A percentile compares a stretch with the other conserved stretches of the same genome.
phyloP scores from a whole-genome alignment of 1,140 invertebrate genomes.

The Ceratina australensis region DNA sequence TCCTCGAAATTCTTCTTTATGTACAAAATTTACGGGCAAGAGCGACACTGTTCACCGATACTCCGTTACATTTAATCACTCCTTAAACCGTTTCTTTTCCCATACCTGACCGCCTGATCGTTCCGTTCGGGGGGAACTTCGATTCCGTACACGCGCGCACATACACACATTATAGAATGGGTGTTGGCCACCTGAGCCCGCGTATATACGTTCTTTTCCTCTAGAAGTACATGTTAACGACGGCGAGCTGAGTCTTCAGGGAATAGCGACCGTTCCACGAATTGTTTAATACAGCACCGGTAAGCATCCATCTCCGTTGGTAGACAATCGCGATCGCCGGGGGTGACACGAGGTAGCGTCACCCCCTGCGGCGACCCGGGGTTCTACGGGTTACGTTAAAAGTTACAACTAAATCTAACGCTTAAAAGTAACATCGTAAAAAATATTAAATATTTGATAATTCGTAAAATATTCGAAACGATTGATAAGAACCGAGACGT shows the following conservation, averaged over 20 bases:
- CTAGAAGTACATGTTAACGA: constrained; percentile 44
- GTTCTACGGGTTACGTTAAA: constrained; percentile 9
- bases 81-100: not conserved
- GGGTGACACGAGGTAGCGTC: no score
- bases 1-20: constrained; percentile 58
- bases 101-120: not conserved
- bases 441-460: constrained; percentile 1
- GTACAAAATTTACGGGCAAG: constrained; percentile 65
- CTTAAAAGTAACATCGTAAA: not conserved
- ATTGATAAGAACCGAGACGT: not conserved
- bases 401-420: constrained; percentile 33
- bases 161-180: constrained; percentile 45
- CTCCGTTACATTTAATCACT: not conserved
- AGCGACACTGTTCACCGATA: constrained; percentile 60
- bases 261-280: constrained; percentile 50
- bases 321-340: constrained; percentile 12
- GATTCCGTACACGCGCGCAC: constrained; percentile 42
- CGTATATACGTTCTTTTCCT: constrained; percentile 25
- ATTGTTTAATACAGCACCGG: constrained; percentile 54
- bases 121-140: constrained; percentile 45
- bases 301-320: constrained; percentile 38
- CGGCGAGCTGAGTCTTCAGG: constrained; percentile 49
- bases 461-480: not conserved
- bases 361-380: not conserved
- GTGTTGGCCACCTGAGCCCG: constrained; percentile 44